Evolutionary conservation across 2,888 invertebrate species (phyloP).

Genomic region (Drosophila subquinaria): DNA sequence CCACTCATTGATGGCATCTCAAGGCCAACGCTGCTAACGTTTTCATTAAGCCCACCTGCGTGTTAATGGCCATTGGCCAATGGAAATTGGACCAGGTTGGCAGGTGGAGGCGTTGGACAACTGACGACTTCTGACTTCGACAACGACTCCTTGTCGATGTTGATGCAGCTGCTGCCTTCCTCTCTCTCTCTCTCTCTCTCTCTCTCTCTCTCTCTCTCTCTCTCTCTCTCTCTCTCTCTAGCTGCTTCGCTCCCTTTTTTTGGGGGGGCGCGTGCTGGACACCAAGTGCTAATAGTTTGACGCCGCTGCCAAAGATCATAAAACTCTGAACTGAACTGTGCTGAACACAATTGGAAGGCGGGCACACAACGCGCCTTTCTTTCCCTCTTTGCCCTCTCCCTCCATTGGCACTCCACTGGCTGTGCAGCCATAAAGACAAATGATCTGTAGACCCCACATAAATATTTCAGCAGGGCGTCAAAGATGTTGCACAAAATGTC

Average conservation of each 20-base stretch:
- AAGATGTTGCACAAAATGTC: conserved; percentile 1
- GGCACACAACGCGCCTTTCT: background rate
- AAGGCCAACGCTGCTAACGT: background rate
- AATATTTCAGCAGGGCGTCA: conserved; percentile 31
- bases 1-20: conserved; percentile 36
- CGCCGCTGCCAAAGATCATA: conserved; percentile 52
- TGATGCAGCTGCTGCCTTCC: conserved; percentile 8
- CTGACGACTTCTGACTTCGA: conserved; percentile 5
- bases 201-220: background rate
- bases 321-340: conserved; percentile 16
- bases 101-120: conserved; percentile 49
- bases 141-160: conserved; percentile 7
- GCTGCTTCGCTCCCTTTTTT: too few species aligned
- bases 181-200: background rate
- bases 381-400: background rate
- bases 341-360: conserved; percentile 7
- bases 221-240: background rate
- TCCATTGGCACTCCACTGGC: background rate
- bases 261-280: conserved; percentile 37
- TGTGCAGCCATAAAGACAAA: conserved; percentile 24
- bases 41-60: conserved; percentile 39
- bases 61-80: too few species aligned
- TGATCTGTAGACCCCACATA: conserved; percentile 39
- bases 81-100: conserved; percentile 28
- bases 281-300: conserved; percentile 64